phyloP scores from a whole-genome alignment of 2,888 invertebrate genomes.

The Philonicus albiceps region DNA sequence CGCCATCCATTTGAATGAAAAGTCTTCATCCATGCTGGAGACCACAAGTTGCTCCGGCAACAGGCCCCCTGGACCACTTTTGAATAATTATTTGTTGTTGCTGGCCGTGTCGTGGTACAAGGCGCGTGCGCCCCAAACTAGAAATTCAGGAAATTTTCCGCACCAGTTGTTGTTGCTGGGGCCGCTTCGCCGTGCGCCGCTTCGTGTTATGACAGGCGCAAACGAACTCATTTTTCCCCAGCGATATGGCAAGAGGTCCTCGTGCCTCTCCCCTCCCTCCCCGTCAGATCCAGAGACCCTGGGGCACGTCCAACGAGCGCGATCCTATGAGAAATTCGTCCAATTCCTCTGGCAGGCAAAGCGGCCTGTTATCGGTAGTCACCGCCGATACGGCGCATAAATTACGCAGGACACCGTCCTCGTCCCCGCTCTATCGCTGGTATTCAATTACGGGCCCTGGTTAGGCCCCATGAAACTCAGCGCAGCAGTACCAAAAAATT shows the following conservation, averaged over 20 bases:
- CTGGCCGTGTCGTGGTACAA: neutral
- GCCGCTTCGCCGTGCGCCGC: neutral
- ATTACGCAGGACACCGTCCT: neutral
- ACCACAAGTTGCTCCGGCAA: neutral
- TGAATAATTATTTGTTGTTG: conserved; percentile 39
- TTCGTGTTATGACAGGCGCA: conserved; percentile 58
- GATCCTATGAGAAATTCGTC: neutral
- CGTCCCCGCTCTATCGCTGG: neutral
- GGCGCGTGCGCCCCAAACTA: conserved; percentile 46
- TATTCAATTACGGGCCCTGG: conserved; percentile 21
- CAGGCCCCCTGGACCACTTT: conserved; percentile 35
- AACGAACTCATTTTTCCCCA: conserved; percentile 57
- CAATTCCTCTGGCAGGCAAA: neutral
- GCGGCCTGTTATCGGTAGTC: neutral
- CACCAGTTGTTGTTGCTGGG: conserved; percentile 41
- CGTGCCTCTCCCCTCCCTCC: neutral
- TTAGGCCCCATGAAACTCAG: neutral
- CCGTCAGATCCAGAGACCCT: neutral
- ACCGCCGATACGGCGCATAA: neutral
- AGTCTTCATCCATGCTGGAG: conserved; percentile 12
- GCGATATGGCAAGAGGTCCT: neutral
- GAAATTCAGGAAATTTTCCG: conserved; percentile 52
- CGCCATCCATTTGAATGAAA: conserved; percentile 8
- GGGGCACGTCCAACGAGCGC: neutral
- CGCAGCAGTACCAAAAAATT: conserved; percentile 5